These are phyloP conservation scores for Acinonyx jubatus DNA, from an alignment of 2,113 vertebrate species.

Conservation along the genomic window DNA sequence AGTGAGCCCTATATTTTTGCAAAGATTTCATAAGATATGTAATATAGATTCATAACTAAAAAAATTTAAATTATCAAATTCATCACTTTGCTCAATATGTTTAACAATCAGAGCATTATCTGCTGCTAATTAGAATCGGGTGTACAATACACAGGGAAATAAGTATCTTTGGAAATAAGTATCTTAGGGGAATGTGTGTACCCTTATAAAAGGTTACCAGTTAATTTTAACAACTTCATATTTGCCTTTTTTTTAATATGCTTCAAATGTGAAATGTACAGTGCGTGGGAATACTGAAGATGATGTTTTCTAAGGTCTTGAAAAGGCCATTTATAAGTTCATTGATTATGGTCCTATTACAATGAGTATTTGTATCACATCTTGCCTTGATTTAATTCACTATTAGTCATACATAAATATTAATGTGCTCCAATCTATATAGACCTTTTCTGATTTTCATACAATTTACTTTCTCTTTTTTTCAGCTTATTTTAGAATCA, in stretches of 20 bases:
- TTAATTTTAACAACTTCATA: conserved; percentile 2
- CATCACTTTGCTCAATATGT: not conserved
- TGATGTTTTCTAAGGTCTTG: conserved; percentile 17
- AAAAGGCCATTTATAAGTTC: not conserved
- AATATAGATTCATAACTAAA: not conserved
- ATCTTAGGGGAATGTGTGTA: not conserved
- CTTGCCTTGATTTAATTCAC: conserved; percentile 6
- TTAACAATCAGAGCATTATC: not conserved
- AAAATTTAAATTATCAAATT: not conserved
- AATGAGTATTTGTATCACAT: not conserved
- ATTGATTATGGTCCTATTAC: not conserved
- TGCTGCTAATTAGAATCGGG: not conserved
- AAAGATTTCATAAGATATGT: not conserved
- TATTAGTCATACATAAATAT: not conserved
- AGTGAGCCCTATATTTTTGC: not conserved
- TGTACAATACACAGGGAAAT: not conserved
- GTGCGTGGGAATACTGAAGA: not conserved
- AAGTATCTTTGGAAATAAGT: not conserved
- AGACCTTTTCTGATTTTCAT: not conserved
- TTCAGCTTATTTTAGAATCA: not conserved
- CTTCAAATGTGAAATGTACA: not conserved
- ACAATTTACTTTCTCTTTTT: not conserved
- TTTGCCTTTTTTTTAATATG: not conserved
- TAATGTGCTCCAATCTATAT: not conserved
- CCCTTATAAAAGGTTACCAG: not conserved